A percentile compares a stretch with the other conserved stretches of the same genome.
phyloP scores from a whole-genome alignment of 2,797 vertebrate species.

The Petrocephalus schoutedeni region DNA sequence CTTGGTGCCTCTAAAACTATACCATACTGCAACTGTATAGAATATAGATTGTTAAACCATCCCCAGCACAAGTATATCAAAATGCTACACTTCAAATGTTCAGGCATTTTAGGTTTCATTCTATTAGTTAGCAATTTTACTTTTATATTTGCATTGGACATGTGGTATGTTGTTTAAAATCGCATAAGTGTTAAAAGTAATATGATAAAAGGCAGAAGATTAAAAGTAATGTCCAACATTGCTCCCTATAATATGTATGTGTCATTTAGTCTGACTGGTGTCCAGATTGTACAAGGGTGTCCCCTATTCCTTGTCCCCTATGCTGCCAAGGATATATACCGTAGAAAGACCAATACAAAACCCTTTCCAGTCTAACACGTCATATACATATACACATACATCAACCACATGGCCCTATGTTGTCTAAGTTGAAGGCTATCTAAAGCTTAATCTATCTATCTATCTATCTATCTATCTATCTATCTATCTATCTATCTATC shows the following conservation, averaged over 20 bases:
- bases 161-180: neutral
- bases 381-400: neutral
- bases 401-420: neutral
- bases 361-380: neutral
- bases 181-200: neutral
- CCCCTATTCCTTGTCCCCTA: too few relatives aligned
- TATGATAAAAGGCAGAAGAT: neutral
- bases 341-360: neutral
- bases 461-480: neutral
- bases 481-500: neutral
- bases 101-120: neutral
- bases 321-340: neutral
- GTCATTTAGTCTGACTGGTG: neutral
- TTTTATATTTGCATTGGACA: neutral
- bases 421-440: neutral
- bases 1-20: neutral
- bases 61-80: neutral
- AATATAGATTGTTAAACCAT: constrained; percentile 12
- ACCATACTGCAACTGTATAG: neutral
- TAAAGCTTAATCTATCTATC: neutral
- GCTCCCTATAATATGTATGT: neutral
- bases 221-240: neutral
- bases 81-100: neutral
- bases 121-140: neutral
- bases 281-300: neutral